Base-by-base conservation (phyloP, 2,797 vertebrate genomes). In the Prunella strophiata region DNA sequence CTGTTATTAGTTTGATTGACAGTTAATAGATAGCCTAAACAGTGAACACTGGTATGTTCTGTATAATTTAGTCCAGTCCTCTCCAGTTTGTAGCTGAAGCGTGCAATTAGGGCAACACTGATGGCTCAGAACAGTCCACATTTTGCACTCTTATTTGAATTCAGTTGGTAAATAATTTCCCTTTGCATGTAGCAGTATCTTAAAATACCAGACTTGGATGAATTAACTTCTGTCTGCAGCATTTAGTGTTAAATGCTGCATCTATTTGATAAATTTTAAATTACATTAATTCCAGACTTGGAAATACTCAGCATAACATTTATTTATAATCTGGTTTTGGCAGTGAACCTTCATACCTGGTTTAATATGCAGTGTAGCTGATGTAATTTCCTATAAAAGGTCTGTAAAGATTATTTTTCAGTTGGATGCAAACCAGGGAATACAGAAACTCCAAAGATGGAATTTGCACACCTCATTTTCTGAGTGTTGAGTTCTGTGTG, bases 1-100 rank as follows among this genome's bases (percentile, higher is more conserved):
- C 98, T 97, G 97, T 98, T 98, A 98, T 98, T 98, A 98, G 95
- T 96, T 97, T 98, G 98, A 98, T 91, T 98, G 98, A 96, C 98
- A 98, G 97, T 96, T 98, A 98, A 98, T 98, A 97, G 97, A 97
- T 98, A 97, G 97, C 96, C 97, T 98, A 98, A 98, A 98, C 97
- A 98, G 97, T 96, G 97, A 97, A 95, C 94, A 85, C 89, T 96
- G 93, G 91, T 95, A 95, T 65, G 92, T 97, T 97, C 98, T 96
- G 90, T 98, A 82, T 98, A 98, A 98, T 98, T 98, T 98, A 98
- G 97, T 88, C 93, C 97, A 97, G 96, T 98, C 97, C 97, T 96
- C 97, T 97, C 96, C 74, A 97, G 96, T 97, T 85, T 97, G 96
- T 91, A 97, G 96, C 94, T 97, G 96, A 98, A 98, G 96, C 91